These are phyloP conservation scores for Sebastes melanostomus DNA, from an alignment of 2,797 vertebrate genomes.

Conservation along the genomic window DNA sequence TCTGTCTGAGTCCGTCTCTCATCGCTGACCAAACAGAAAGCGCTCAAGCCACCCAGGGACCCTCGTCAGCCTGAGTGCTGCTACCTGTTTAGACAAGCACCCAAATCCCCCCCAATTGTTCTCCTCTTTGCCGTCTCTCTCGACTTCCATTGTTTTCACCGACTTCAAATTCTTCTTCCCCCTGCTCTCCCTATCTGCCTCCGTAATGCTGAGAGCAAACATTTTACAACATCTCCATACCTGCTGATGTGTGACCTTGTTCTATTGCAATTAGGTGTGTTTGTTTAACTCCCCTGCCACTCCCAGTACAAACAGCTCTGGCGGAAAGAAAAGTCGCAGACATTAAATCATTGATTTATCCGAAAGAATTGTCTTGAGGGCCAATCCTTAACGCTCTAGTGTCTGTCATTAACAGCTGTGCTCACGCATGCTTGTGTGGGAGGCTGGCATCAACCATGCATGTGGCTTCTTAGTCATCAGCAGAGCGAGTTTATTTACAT, in stretches of 20 bases:
- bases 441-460: slow-evolving; percentile 9
- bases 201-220: slow-evolving; percentile 18
- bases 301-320: slow-evolving; percentile 69
- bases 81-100: slow-evolving; percentile 45
- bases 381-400: not conserved
- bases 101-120: slow-evolving; percentile 6
- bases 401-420: not conserved
- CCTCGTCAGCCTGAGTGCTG: slow-evolving; percentile 1
- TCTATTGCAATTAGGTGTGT: slow-evolving; percentile 50
- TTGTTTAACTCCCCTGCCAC: slow-evolving; percentile 68
- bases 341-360: not conserved
- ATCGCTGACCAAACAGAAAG: slow-evolving; percentile 21
- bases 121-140: not conserved
- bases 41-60: not conserved
- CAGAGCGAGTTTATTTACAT: slow-evolving; percentile 56
- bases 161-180: not conserved
- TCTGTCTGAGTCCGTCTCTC: slow-evolving; percentile 12
- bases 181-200: not conserved
- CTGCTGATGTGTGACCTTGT: slow-evolving; percentile 55
- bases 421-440: slow-evolving; percentile 4
- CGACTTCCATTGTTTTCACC: slow-evolving; percentile 11
- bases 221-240: slow-evolving; percentile 29
- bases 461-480: slow-evolving; percentile 41
- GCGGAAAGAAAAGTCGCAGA: slow-evolving; percentile 10
- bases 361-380: not conserved